Percentiles rank a stretch among this genome's conserved stretches.
These are phyloP conservation scores for Pelusios castaneus DNA, from an alignment of 2,113 vertebrate species.

Conservation along the genomic window DNA sequence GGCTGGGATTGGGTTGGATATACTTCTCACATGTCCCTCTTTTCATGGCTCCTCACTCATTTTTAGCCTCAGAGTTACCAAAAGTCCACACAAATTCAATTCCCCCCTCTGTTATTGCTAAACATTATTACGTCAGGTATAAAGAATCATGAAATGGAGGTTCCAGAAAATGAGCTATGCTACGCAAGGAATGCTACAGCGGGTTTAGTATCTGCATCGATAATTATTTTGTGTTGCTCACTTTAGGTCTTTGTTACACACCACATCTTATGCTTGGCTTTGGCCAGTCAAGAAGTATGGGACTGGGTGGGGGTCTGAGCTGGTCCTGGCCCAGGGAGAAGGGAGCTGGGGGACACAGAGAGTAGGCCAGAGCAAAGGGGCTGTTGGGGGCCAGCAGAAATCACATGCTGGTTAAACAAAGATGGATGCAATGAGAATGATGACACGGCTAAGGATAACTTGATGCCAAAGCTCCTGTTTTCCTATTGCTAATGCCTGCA, in stretches of 20 bases:
- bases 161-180: not conserved
- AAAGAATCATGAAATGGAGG: not conserved
- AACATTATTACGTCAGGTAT: not conserved
- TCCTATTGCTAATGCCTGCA: not conserved
- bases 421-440: not conserved
- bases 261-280: not conserved
- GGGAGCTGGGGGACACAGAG: not conserved
- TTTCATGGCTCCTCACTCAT: not conserved
- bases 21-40: not conserved
- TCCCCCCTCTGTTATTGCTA: not conserved
- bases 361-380: not conserved
- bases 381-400: not conserved
- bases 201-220: not conserved
- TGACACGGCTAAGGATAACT: not conserved
- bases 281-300: not conserved
- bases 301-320: not conserved
- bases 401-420: not conserved
- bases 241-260: not conserved
- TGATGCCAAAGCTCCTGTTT: not conserved
- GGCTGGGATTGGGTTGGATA: not conserved
- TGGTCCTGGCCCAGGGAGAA: not conserved
- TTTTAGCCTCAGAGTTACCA: not conserved
- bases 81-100: fast-evolving
- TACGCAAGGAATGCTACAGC: not conserved
- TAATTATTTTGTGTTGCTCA: not conserved